Evolutionary conservation across 1,140 invertebrate genomes (phyloP).

Genomic region (Ostrea edulis): DNA sequence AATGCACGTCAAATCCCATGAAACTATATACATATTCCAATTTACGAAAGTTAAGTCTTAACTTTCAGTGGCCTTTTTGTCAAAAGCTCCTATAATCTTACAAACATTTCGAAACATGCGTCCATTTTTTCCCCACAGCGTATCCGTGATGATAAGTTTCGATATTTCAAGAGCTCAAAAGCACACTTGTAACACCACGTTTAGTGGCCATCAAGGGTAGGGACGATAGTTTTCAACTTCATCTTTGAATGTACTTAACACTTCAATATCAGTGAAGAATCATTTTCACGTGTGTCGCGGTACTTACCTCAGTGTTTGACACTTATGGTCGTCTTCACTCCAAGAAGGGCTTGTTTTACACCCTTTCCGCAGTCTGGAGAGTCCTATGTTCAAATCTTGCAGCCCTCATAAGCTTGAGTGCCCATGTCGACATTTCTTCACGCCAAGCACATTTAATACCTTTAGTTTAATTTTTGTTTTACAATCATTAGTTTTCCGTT

Average conservation of each 20-base stretch:
- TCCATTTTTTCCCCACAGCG: not conserved
- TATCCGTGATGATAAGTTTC: conserved; percentile 55
- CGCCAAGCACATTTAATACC: not conserved
- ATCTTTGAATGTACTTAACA: conserved; percentile 16
- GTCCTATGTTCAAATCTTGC: not conserved
- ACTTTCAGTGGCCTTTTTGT: not conserved
- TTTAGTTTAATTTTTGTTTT: not conserved
- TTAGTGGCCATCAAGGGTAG: conserved; percentile 39
- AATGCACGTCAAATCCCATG: not conserved
- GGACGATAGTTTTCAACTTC: conserved; percentile 45
- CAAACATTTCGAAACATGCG: too few species aligned
- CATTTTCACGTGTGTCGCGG: conserved; percentile 17
- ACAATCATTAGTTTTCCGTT: not conserved
- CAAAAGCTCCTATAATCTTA: not conserved
- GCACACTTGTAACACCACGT: conserved; percentile 46
- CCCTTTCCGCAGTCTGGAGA: not conserved
- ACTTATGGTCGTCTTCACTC: conserved; percentile 1
- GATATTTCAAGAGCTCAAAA: conserved; percentile 50
- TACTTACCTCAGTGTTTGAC: conserved; percentile 23
- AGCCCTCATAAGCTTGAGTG: not conserved
- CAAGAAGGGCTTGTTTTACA: not conserved
- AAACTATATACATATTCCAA: not conserved
- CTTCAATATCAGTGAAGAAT: conserved; percentile 5
- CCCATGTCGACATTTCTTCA: not conserved
- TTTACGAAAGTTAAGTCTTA: not conserved